phyloP scores from a whole-genome alignment of 2,113 vertebrate genomes.

The Fulica atra region DNA sequence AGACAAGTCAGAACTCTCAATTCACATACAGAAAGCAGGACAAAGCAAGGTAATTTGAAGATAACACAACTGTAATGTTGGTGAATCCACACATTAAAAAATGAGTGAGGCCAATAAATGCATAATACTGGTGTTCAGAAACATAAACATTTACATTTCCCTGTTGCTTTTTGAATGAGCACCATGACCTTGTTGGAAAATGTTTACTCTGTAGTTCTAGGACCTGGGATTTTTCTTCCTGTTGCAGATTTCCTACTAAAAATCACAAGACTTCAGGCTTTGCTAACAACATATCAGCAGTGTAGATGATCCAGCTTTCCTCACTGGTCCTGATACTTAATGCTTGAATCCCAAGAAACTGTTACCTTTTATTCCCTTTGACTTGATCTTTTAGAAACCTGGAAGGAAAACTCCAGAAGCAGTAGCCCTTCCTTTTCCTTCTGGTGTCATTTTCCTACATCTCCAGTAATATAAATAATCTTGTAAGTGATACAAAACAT shows the following conservation, averaged over 20 bases:
- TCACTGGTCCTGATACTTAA: neutral
- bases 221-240: neutral
- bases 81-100: neutral
- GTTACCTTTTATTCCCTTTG: neutral
- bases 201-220: neutral
- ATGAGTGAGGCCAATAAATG: neutral
- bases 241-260: neutral
- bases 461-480: neutral
- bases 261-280: neutral
- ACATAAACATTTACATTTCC: neutral
- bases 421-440: neutral
- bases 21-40: neutral
- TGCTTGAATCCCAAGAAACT: neutral
- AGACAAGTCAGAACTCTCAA: neutral
- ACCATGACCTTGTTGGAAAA: neutral
- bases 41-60: neutral
- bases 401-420: neutral
- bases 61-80: neutral
- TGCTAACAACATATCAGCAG: neutral
- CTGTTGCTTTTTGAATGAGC: neutral
- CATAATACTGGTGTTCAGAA: neutral
- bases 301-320: neutral
- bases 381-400: neutral
- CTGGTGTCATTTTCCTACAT: neutral
- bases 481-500: conserved; percentile 16